Conservation (phyloP, 2,797 vertebrate genomes). For the Melanotaenia maccullochi region DNA sequence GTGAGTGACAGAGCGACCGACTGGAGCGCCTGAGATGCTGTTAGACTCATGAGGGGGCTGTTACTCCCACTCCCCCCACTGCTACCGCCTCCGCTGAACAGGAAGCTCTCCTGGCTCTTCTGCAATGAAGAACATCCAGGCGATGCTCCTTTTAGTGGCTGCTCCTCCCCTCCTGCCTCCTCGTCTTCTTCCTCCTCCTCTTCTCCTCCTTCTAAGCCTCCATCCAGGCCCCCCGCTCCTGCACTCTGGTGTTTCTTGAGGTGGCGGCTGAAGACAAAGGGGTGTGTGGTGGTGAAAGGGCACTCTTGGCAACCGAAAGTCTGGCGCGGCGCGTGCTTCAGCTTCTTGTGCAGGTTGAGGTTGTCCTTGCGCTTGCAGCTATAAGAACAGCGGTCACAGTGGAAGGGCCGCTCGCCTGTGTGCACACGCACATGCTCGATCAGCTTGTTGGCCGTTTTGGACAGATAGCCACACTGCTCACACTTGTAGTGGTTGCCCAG, state of each 20-base stretch:
- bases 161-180: slow-evolving; percentile 74
- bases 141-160: slow-evolving; percentile 78
- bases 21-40: slow-evolving; percentile 96
- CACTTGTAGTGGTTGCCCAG: slow-evolving; percentile 99
- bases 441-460: slow-evolving; percentile 99
- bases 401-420: slow-evolving; percentile 99
- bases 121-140: slow-evolving; percentile 41
- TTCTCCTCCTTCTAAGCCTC: slow-evolving; percentile 45
- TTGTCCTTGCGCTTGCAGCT: slow-evolving; percentile 99
- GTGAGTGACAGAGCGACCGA: slow-evolving; percentile 94
- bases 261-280: slow-evolving; percentile 97
- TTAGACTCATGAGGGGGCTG: slow-evolving; percentile 92
- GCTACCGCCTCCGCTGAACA: slow-evolving; percentile 78
- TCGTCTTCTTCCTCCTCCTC: slow-evolving; percentile 71
- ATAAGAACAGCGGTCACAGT: slow-evolving; percentile 99
- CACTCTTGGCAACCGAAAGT: slow-evolving; percentile 95
- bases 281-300: slow-evolving; percentile 98
- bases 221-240: slow-evolving; percentile 48
- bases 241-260: slow-evolving; percentile 95
- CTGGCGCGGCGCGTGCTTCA: slow-evolving; percentile 98
- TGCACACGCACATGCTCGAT: slow-evolving; percentile 99
- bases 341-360: slow-evolving; percentile 99
- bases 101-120: slow-evolving; percentile 66
- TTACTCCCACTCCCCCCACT: slow-evolving; percentile 86
- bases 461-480: slow-evolving; percentile 99